These are phyloP conservation scores for Diarsia mendica DNA, from an alignment of 2,888 invertebrate species.

Conservation along the genomic window DNA sequence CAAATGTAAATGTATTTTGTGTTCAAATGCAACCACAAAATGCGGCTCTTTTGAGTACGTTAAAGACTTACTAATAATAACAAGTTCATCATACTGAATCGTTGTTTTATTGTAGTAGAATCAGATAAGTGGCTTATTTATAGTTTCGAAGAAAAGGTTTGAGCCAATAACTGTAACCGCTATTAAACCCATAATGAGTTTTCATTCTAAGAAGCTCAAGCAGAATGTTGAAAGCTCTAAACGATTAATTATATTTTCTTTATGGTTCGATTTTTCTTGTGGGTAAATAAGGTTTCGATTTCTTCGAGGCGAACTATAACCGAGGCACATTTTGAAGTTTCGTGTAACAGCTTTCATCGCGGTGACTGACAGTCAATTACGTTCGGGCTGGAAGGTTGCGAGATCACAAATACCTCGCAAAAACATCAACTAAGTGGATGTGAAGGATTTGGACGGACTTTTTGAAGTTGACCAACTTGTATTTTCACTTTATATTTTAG, in stretches of 20 bases:
- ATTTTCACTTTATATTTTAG: neutral
- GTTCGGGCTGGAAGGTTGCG: constrained; percentile 21
- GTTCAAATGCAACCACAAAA: constrained; percentile 32
- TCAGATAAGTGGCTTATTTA: constrained; percentile 32
- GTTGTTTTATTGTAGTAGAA: constrained; percentile 15
- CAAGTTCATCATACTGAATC: constrained; percentile 12
- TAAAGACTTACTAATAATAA: constrained; percentile 21
- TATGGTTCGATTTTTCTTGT: constrained; percentile 24
- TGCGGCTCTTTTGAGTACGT: constrained; percentile 20
- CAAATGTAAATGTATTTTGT: constrained; percentile 57
- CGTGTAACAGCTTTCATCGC: constrained; percentile 48
- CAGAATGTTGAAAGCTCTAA: constrained; percentile 35
- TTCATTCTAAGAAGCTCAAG: constrained; percentile 53
- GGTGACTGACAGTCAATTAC: constrained; percentile 51
- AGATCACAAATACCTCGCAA: constrained; percentile 36
- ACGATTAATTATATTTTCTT: constrained; percentile 33
- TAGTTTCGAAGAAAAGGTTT: constrained; percentile 40
- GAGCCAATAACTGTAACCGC: constrained; percentile 35
- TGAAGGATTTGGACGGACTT: neutral
- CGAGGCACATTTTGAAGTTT: constrained; percentile 42
- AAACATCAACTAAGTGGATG: constrained; percentile 15
- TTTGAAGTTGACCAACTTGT: neutral
- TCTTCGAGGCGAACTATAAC: constrained; percentile 33
- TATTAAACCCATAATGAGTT: constrained; percentile 45
- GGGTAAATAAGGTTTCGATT: constrained; percentile 42